Base-by-base conservation (phyloP, 2,113 vertebrate species). In the Platichthys stellatus region DNA sequence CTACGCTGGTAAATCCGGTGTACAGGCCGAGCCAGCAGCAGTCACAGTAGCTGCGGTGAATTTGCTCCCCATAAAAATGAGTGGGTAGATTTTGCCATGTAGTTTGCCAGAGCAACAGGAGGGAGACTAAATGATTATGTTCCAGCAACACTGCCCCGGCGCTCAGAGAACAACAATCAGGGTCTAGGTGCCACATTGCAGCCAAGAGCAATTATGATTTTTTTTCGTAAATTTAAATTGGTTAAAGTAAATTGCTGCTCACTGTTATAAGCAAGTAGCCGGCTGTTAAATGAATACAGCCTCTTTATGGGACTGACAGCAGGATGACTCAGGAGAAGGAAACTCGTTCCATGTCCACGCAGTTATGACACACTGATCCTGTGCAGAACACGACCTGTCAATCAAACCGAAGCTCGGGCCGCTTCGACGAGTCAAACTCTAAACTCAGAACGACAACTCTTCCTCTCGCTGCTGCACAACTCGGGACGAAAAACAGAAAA, bases 51-150 rank as follows among this genome's bases (percentile, higher is more conserved):
- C 80, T 79, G 76, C 75, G 68, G 70, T 74, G 75, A 72, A 88
- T 83, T 90, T 64, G 63, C 80, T 87, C 83, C 77, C 81, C 67
- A 76, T 88, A 88, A 92, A 91, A 89, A 91, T 60, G 84, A 90
- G 85, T 65, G 79, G 86, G 84, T 87, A 24, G 24, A 24, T 24
- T 24, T 2, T 24, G 24, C 24, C 24, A 2, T 24, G 24, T 24
- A 24, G 24, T 24, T 24, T 24, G 24, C 24, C 24, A 24, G 24
- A 24, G 24, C 24, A 24, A 24, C 24, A 24, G 85, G 85, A 87
- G 84, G 86, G 80, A 89, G 85, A 91, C 87, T 83, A 82, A 87
- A 86, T 91, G 90, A 94, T 90, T 89, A 89, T 73, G 78, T 87
- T 92, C 85, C 89, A 87, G 84, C 89, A 88, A 85, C 88, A 84